phyloP scores from a whole-genome alignment of 64 coral and sea anemone species.

The Porites lutea region DNA sequence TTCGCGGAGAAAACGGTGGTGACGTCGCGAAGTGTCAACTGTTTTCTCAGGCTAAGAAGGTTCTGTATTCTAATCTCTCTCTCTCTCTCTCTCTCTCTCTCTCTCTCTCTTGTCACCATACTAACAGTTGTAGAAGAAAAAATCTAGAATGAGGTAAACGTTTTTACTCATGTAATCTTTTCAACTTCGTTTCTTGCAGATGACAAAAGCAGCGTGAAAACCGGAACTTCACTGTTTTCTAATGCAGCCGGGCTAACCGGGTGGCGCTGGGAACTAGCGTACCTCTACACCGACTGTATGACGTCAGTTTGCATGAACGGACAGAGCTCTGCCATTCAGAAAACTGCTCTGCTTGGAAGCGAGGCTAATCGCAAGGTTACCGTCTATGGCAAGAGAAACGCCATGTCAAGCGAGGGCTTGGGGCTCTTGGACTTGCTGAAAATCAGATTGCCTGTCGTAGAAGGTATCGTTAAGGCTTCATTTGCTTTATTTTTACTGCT shows the following conservation, averaged over 20 bases:
- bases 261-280: conserved; percentile 95
- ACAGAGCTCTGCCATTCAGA: conserved; percentile 79
- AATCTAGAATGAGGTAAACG: no score
- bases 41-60: no score
- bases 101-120: no score
- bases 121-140: no score
- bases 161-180: neutral
- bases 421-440: conserved; percentile 81
- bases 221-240: conserved; percentile 67
- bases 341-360: conserved; percentile 80
- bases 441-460: conserved; percentile 62
- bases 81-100: no score
- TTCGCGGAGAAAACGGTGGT: no score
- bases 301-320: conserved; percentile 82
- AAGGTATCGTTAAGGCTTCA: conserved; percentile 21
- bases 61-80: no score
- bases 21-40: no score
- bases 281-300: conserved; percentile 84
- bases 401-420: conserved; percentile 25
- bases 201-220: conserved; percentile 26
- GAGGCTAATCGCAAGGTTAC: conserved; percentile 67
- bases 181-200: neutral
- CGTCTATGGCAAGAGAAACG: conserved; percentile 58
- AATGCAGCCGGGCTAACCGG: conserved; percentile 62
- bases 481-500: neutral